A percentile compares a stretch with the other conserved stretches of the same genome.
Conservation (phyloP, 2,113 vertebrate species). For the Psammodynastes pulverulentus region DNA sequence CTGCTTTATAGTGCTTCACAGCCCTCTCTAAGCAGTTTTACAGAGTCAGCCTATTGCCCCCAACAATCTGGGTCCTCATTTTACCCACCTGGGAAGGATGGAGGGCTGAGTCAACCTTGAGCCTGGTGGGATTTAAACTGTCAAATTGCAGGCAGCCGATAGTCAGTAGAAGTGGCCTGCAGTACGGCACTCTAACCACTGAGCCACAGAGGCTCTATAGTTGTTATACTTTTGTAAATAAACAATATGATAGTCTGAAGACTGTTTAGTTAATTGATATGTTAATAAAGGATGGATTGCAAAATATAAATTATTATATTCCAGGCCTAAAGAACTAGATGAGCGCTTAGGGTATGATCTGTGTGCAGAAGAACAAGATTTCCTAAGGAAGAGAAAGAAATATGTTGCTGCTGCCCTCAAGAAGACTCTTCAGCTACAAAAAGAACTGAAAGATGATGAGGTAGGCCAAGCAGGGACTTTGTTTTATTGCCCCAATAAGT, state of each 20-base stretch:
- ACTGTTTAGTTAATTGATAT: background rate
- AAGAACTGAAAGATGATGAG: constrained; percentile 69
- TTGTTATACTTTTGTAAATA: background rate
- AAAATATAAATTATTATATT: constrained; percentile 8
- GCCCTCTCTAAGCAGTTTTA: too few species aligned
- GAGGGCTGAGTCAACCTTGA: too few species aligned
- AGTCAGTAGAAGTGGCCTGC: too few species aligned
- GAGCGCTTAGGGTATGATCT: constrained; percentile 78
- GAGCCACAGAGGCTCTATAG: too few species aligned
- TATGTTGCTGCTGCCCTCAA: constrained; percentile 71
- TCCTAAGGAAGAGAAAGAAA: constrained; percentile 74
- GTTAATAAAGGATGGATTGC: background rate
- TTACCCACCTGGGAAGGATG: too few species aligned
- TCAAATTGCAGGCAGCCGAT: too few species aligned
- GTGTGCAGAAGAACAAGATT: constrained; percentile 72
- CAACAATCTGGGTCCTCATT: too few species aligned
- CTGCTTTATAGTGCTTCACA: too few species aligned
- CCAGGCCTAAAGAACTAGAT: constrained; percentile 66
- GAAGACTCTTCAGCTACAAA: constrained; percentile 71
- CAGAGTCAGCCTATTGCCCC: too few species aligned
- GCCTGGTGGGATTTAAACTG: too few species aligned
- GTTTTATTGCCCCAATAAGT: background rate
- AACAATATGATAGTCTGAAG: background rate
- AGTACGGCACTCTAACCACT: too few species aligned
- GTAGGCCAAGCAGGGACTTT: constrained; percentile 50